These are phyloP conservation scores for Strigamia transsilvanica DNA, from an alignment of 2,888 invertebrate species.

Conservation along the genomic window DNA sequence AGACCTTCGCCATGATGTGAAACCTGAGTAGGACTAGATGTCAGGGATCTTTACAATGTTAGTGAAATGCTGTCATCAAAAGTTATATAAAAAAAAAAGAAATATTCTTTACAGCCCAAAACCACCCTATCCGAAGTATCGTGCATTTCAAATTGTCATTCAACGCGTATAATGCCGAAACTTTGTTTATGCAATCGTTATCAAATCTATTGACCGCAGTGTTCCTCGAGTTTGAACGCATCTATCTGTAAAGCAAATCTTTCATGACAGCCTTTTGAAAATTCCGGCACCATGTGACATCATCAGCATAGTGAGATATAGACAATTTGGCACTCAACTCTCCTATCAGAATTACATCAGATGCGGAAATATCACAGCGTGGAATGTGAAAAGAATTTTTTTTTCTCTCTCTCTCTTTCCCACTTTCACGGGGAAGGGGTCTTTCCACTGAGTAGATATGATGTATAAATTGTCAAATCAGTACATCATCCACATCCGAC, in stretches of 20 bases:
- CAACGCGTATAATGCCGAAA: background rate
- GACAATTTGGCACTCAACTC: slow-evolving; percentile 46
- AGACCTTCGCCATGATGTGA: slow-evolving; percentile 41
- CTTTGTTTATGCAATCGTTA: slow-evolving; percentile 37
- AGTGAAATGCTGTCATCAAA: slow-evolving; percentile 38
- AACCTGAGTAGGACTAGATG: slow-evolving; percentile 34
- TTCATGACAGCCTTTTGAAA: slow-evolving; percentile 24
- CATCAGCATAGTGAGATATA: slow-evolving; percentile 47
- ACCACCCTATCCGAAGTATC: background rate
- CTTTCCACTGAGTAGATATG: slow-evolving; percentile 43
- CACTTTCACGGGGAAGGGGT: background rate
- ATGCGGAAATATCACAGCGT: slow-evolving; percentile 41
- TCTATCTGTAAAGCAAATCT: slow-evolving; percentile 21
- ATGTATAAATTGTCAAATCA: slow-evolving; percentile 49
- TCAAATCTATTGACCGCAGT: slow-evolving; percentile 43
- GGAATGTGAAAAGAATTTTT: slow-evolving; percentile 30
- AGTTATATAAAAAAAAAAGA: background rate
- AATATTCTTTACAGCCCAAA: background rate
- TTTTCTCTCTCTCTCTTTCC: background rate
- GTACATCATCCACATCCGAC: slow-evolving; percentile 45
- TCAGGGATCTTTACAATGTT: slow-evolving; percentile 39
- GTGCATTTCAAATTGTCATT: background rate
- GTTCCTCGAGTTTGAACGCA: background rate
- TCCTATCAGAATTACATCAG: slow-evolving; percentile 43
- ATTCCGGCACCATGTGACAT: slow-evolving; percentile 23